phyloP scores from a whole-genome alignment of 2,888 invertebrate species.

The Nematopogon swammerdamellus region DNA sequence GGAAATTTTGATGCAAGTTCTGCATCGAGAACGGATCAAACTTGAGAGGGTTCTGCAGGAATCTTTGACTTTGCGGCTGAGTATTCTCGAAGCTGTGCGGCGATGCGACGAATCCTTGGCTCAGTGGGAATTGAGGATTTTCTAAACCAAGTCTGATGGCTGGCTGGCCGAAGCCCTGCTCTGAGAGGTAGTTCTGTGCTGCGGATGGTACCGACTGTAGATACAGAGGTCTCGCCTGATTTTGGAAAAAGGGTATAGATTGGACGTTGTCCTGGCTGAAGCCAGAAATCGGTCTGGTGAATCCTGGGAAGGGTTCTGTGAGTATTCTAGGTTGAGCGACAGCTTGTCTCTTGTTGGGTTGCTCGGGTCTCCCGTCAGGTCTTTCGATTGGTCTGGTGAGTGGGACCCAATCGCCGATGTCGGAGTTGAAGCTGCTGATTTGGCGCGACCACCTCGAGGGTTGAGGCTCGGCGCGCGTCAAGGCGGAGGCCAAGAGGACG shows the following conservation, averaged over 20 bases:
- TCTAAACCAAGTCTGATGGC: conserved; percentile 38
- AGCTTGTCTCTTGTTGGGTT: conserved; percentile 34
- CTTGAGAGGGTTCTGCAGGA: conserved; percentile 25
- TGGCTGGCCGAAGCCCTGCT: conserved; percentile 40
- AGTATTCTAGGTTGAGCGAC: conserved; percentile 33
- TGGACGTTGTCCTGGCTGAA: conserved; percentile 33
- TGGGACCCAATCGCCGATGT: conserved; percentile 47
- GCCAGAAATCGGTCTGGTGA: conserved; percentile 23
- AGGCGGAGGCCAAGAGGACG: conserved; percentile 14
- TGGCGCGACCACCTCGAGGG: conserved; percentile 48
- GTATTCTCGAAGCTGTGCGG: conserved; percentile 17
- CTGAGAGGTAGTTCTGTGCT: conserved; percentile 39
- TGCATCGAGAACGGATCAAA: conserved; percentile 25
- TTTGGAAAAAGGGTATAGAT: conserved; percentile 30
- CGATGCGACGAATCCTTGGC: conserved; percentile 37
- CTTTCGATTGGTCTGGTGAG: conserved; percentile 31
- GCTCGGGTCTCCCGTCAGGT: conserved; percentile 17
- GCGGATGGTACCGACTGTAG: conserved; percentile 43
- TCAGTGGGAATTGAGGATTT: conserved; percentile 37
- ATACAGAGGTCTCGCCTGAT: conserved; percentile 33
- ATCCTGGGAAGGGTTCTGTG: conserved; percentile 36
- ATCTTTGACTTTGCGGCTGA: conserved; percentile 23
- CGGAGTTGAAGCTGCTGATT: conserved; percentile 44
- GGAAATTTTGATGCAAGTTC: conserved; percentile 1
- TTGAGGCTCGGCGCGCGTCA: conserved; percentile 33